These are phyloP conservation scores for Acanthopagrus latus DNA, from an alignment of 2,797 vertebrate genomes.

Conservation along the genomic window DNA sequence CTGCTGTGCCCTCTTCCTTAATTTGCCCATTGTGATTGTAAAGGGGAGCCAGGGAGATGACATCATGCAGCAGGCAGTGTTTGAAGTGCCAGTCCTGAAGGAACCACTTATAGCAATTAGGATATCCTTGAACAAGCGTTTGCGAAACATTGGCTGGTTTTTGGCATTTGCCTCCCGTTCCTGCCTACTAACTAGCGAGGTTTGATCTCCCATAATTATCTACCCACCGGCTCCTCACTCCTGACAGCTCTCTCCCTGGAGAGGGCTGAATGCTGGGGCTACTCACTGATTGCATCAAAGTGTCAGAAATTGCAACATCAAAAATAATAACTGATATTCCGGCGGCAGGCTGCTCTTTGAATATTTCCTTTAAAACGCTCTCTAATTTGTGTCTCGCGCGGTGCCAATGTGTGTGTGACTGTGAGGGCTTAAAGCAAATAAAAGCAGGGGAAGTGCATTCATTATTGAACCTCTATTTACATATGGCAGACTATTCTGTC, in stretches of 20 bases:
- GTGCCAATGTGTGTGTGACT: slow-evolving; percentile 84
- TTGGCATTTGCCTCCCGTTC: slow-evolving; percentile 91
- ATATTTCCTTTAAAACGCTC: slow-evolving; percentile 91
- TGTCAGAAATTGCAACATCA: slow-evolving; percentile 92
- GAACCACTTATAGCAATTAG: slow-evolving; percentile 99
- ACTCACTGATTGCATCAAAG: slow-evolving; percentile 90
- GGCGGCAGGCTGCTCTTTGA: slow-evolving; percentile 86
- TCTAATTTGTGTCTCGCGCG: slow-evolving; percentile 88
- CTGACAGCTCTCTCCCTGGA: slow-evolving; percentile 90
- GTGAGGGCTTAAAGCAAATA: slow-evolving; percentile 88
- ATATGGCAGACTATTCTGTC: slow-evolving; percentile 86
- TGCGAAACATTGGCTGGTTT: slow-evolving; percentile 95
- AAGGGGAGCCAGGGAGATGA: slow-evolving; percentile 90
- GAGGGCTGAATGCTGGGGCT: slow-evolving; percentile 86
- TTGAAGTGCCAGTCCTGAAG: slow-evolving; percentile 95
- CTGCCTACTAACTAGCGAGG: slow-evolving; percentile 92
- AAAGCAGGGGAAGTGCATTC: slow-evolving; percentile 88
- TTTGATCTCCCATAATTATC: slow-evolving; percentile 98
- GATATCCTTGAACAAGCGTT: slow-evolving; percentile 99
- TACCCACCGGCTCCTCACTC: slow-evolving; percentile 89
- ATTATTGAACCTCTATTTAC: slow-evolving; percentile 89
- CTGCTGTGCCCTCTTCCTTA: slow-evolving; percentile 82
- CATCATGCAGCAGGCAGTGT: slow-evolving; percentile 92
- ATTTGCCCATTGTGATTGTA: slow-evolving; percentile 91
- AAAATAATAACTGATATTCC: slow-evolving; percentile 92